phyloP scores from a whole-genome alignment of 2,888 invertebrate genomes.

The Dioctria rufipes region DNA sequence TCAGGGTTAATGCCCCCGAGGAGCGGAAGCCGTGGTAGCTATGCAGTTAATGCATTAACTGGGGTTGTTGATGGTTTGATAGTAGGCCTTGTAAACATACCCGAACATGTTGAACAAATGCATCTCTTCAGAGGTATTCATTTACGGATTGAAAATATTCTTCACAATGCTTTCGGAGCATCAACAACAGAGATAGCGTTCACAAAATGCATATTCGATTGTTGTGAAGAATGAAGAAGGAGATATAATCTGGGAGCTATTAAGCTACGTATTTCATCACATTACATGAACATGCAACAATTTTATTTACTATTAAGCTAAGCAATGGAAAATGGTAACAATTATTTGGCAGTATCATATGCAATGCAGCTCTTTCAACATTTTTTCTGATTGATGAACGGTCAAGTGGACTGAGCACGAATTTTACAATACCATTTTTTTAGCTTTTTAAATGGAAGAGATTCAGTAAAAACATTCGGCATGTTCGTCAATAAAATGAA shows the following conservation, averaged over 20 bases:
- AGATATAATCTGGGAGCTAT: slow-evolving; percentile 94
- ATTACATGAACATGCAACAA: slow-evolving; percentile 86
- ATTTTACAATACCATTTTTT: slow-evolving; percentile 90
- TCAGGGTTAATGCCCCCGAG: no score
- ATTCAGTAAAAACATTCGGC: slow-evolving; percentile 92
- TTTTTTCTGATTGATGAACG: slow-evolving; percentile 87
- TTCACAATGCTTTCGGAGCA: slow-evolving; percentile 93
- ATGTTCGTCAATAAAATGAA: slow-evolving; percentile 98
- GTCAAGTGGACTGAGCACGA: slow-evolving; percentile 85
- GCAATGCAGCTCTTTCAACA: slow-evolving; percentile 93
- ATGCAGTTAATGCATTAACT: slow-evolving; percentile 85
- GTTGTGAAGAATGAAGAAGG: slow-evolving; percentile 89
- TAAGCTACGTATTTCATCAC: slow-evolving; percentile 88
- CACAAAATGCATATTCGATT: slow-evolving; percentile 89
- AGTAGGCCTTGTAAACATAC: slow-evolving; percentile 82
- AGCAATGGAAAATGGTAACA: slow-evolving; percentile 89
- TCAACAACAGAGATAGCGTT: slow-evolving; percentile 94
- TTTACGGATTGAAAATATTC: slow-evolving; percentile 88
- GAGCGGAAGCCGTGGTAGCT: no score
- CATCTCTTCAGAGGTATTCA: slow-evolving; percentile 90
- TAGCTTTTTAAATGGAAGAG: slow-evolving; percentile 84
- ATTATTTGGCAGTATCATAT: slow-evolving; percentile 86
- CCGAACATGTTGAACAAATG: slow-evolving; percentile 83
- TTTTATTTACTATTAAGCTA: slow-evolving; percentile 88
- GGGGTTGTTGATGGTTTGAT: slow-evolving; percentile 93